Evolutionary conservation across 2,113 vertebrate species (phyloP).

Genomic region (Meriones unguiculatus): DNA sequence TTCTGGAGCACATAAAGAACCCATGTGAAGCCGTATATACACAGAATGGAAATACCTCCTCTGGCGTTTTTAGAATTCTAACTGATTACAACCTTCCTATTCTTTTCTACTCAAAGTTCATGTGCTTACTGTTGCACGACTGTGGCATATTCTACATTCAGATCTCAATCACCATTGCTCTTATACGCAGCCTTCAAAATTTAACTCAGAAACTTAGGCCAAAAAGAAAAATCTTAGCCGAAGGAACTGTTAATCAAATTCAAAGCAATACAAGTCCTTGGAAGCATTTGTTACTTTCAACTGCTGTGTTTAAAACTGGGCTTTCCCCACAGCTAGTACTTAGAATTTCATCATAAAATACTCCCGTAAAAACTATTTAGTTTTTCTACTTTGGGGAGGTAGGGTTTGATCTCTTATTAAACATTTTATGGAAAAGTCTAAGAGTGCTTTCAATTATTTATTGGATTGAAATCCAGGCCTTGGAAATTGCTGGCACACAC

Average conservation of each 20-base stretch:
- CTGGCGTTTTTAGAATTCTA: conserved; percentile 57
- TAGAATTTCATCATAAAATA: conserved; percentile 82
- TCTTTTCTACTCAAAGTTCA: conserved; percentile 28
- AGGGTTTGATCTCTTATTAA: conserved; percentile 89
- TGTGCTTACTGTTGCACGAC: not conserved
- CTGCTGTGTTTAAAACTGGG: conserved; percentile 7
- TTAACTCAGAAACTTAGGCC: not conserved
- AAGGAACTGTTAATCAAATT: conserved; percentile 46
- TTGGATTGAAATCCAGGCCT: conserved; percentile 86
- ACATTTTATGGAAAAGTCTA: conserved; percentile 89
- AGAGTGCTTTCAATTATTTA: conserved; percentile 90
- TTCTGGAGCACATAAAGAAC: not conserved
- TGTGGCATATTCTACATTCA: not conserved
- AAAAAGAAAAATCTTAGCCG: conserved; percentile 62
- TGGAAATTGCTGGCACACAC: conserved; percentile 85
- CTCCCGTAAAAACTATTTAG: conserved; percentile 88
- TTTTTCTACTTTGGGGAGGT: conserved; percentile 84
- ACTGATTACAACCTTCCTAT: not conserved
- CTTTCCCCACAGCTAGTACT: conserved; percentile 71
- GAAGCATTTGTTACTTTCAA: conserved; percentile 78
- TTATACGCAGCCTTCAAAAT: conserved; percentile 24
- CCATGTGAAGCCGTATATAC: not conserved
- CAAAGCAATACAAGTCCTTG: conserved; percentile 60
- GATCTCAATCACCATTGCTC: conserved; percentile 55
- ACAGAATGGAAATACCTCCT: not conserved